A percentile compares a stretch with the other conserved stretches of the same genome.
These are phyloP conservation scores for Athripsodes cinereus DNA, from an alignment of 2,888 invertebrate species.

Conservation along the genomic window DNA sequence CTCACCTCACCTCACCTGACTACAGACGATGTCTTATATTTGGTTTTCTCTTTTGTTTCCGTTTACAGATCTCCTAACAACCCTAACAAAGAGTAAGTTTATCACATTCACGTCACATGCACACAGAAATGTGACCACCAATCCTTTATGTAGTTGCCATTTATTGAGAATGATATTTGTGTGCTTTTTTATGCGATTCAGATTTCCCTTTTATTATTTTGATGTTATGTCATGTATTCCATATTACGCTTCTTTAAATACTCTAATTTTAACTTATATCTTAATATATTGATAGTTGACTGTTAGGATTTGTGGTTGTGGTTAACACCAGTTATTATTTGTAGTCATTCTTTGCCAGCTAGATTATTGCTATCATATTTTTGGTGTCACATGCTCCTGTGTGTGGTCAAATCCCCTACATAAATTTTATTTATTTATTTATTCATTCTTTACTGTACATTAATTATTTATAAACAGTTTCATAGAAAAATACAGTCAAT, in stretches of 20 bases:
- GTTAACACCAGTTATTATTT: too few species aligned
- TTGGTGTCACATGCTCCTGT: too few species aligned
- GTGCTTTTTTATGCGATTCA: not conserved
- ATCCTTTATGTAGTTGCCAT: not conserved
- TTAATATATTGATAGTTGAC: not conserved
- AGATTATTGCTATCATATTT: too few species aligned
- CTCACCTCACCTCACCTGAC: not conserved
- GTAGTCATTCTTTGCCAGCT: too few species aligned
- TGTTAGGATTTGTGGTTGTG: not conserved
- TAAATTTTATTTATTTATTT: too few species aligned
- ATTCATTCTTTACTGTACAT: too few species aligned
- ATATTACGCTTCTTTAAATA: not conserved
- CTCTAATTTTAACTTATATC: not conserved
- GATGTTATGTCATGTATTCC: not conserved
- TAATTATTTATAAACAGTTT: too few species aligned
- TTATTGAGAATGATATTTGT: not conserved
- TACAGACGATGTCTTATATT: not conserved
- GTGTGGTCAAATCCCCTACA: too few species aligned
- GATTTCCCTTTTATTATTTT: too few species aligned
- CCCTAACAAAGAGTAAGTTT: constrained; percentile 27
- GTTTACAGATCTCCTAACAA: constrained; percentile 26
- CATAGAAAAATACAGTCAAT: too few species aligned
- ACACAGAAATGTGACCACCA: not conserved
- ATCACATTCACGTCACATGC: not conserved
- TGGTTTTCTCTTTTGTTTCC: constrained; percentile 22